phyloP scores from a whole-genome alignment of 2,797 vertebrate genomes.

The Loriculus beryllinus region DNA sequence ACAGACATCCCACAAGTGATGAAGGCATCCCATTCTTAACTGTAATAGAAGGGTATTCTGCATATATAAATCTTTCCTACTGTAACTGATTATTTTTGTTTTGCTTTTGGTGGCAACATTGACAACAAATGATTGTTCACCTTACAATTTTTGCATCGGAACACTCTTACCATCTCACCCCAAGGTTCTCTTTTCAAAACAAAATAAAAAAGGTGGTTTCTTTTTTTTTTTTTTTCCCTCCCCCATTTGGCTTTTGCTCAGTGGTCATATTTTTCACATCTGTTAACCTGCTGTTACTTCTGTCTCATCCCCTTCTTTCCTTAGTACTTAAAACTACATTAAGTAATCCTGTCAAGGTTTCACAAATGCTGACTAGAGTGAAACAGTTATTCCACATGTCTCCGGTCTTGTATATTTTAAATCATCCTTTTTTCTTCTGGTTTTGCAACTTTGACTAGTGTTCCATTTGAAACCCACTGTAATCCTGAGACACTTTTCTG shows the following conservation, averaged over 20 bases:
- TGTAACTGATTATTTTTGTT: not conserved
- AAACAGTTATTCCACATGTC: not conserved
- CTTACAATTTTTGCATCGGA: not conserved
- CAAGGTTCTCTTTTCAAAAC: not conserved
- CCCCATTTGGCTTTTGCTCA: not conserved
- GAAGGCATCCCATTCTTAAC: not conserved
- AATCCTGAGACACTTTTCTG: not conserved
- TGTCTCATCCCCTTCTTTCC: not conserved
- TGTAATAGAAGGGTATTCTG: not conserved
- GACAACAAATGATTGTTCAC: not conserved
- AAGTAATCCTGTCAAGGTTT: not conserved
- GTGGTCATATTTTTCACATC: not conserved
- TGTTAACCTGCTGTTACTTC: not conserved
- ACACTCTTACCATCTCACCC: not conserved
- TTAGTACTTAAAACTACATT: not conserved
- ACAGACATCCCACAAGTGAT: not conserved
- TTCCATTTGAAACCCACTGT: not conserved
- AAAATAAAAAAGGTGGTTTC: not conserved
- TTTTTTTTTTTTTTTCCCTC: not conserved
- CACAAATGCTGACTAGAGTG: not conserved
- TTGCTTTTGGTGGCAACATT: not conserved
- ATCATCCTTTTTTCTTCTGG: constrained; percentile 4
- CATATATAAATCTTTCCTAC: not conserved
- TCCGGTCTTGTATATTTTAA: constrained; percentile 5
- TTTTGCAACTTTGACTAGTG: not conserved